Evolutionary conservation across 2,888 invertebrate species (phyloP).

Genomic region (Meloe dianella): DNA sequence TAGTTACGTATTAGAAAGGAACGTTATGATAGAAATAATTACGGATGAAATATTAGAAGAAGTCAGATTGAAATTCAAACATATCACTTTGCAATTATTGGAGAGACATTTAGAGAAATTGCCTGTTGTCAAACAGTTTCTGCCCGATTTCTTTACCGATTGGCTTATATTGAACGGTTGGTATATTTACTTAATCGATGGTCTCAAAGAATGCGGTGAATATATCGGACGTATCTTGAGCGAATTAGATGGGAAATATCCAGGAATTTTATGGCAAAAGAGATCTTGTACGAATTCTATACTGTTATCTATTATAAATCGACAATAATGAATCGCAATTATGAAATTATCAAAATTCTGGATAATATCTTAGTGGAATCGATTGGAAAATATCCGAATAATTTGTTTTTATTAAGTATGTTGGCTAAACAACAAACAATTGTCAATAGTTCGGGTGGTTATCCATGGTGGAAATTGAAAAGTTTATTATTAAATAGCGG

Average conservation of each 20-base stretch:
- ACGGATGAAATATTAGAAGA: conserved; percentile 46
- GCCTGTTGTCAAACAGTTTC: conserved; percentile 56
- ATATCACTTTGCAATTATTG: conserved; percentile 49
- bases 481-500: conserved; percentile 57
- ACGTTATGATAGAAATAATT: conserved; percentile 27
- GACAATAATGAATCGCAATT: conserved; percentile 50
- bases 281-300: conserved; percentile 59
- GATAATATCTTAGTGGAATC: conserved; percentile 57
- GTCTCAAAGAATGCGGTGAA: conserved; percentile 51
- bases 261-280: conserved; percentile 50
- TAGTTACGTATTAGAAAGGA: conserved; percentile 45
- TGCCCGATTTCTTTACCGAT: conserved; percentile 63
- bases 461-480: conserved; percentile 65
- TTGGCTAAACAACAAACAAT: conserved; percentile 59
- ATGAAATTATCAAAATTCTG: conserved; percentile 56
- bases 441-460: conserved; percentile 51
- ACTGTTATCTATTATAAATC: conserved; percentile 54
- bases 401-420: conserved; percentile 64
- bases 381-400: conserved; percentile 64
- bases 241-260: conserved; percentile 41
- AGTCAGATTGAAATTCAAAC: conserved; percentile 51
- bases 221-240: conserved; percentile 52
- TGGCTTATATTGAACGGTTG: conserved; percentile 64
- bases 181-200: conserved; percentile 59
- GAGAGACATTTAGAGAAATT: conserved; percentile 38